Base-by-base conservation (phyloP, 2,888 invertebrate genomes). In the Polietes domitor region DNA sequence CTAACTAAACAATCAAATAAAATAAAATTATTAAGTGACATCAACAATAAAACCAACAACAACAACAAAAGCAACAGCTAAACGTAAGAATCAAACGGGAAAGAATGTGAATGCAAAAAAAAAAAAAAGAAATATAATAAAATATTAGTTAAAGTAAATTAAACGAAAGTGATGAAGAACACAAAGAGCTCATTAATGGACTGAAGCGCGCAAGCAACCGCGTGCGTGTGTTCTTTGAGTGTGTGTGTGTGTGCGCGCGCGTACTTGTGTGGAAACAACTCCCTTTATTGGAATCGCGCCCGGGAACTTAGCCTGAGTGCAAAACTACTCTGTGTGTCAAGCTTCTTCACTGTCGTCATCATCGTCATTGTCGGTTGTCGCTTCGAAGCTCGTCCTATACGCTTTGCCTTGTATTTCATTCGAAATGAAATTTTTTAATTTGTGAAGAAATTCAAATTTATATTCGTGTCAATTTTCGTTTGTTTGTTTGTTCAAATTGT, bases 381-480 rank as follows among this genome's bases (percentile, higher is more conserved):
- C 32, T 32, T 9, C 4, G 9, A 32, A 32, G 9, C 9, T 32
- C n/a, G n/a, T 32, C 4, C 15, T 4, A n/a, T 47, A 47, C 15
- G 2, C 61, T 6, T 28, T 61, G 61, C 61, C 4, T 61, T 61
- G 28, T 61, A 3, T 15, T 61, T 28, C 61, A 61, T 55, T 55
- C 17, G n/a, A 53, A 7, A 17, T 24, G 58, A 55, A 55, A 55
- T 21, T 26, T 55, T 61, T 9, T 61, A 47, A 47, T 7, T 61
- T 61, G 61, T 61, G 61, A 61, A 61, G 15, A 61, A 47, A n/a
- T 61, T 28, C 61, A 55, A 55, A 21, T 55, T 55, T 55, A 21
- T 55, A 55, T 55, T 55, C 21, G 55, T 55, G 19, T 55, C 19
- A 61, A 28, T 28, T 61, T 26, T 58, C 58, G 28, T 61, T 21